A percentile compares a stretch with the other conserved stretches of the same genome.
phyloP scores from a whole-genome alignment of 2,113 vertebrate genomes.

The Spea multiplicata region DNA sequence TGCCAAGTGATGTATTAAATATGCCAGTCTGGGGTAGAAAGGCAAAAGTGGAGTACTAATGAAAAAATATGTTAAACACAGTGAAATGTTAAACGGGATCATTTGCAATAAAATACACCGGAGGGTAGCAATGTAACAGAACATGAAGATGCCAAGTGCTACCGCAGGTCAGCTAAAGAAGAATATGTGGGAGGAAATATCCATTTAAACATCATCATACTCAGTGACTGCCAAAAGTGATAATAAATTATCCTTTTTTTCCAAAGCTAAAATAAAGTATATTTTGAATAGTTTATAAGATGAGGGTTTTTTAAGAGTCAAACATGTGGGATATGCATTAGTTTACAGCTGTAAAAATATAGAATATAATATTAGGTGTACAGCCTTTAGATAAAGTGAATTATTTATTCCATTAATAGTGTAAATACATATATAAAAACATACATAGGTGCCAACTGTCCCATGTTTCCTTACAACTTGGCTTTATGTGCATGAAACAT shows the following conservation, averaged over 20 bases:
- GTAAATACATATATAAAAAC: too few relatives aligned
- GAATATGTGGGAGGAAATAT: neutral
- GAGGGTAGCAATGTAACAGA: neutral
- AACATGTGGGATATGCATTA: conserved; percentile 7
- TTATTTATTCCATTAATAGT: too few relatives aligned
- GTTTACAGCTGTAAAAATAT: conserved; percentile 3
- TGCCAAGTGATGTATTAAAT: neutral
- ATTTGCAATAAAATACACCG: conserved; percentile 4
- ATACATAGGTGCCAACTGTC: too few relatives aligned
- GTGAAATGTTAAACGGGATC: neutral
- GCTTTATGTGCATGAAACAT: too few relatives aligned
- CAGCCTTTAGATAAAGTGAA: too few relatives aligned
- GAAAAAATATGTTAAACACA: neutral
- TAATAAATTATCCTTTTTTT: conserved; percentile 8
- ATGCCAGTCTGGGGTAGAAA: neutral
- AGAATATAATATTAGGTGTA: too few relatives aligned
- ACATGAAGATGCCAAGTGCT: conserved; percentile 1
- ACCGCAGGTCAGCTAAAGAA: conserved; percentile 3
- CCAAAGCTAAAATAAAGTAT: neutral
- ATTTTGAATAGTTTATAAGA: conserved; percentile 5
- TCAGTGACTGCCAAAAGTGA: conserved; percentile 12
- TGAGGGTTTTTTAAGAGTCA: conserved; percentile 8
- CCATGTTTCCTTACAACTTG: too few relatives aligned
- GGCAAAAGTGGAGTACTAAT: neutral
- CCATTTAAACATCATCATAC: neutral